phyloP scores from a whole-genome alignment of 35 echinoderm and acorn worm species.

The Apostichopus parvimensis region DNA sequence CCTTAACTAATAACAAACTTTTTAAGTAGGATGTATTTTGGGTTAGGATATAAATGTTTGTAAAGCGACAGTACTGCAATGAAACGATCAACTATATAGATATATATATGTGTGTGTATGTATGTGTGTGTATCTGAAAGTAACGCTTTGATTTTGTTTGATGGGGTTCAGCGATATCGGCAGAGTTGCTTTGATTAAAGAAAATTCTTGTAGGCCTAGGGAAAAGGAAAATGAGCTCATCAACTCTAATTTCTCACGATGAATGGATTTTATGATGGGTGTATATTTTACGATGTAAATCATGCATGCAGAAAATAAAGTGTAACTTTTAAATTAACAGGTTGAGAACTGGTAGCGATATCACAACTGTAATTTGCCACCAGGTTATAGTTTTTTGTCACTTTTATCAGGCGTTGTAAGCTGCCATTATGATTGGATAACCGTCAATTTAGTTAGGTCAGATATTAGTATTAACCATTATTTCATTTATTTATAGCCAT shows the following conservation, averaged over 20 bases:
- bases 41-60: constrained; percentile 44
- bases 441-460: too few relatives aligned
- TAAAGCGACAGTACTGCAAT: constrained; percentile 30
- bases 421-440: too few relatives aligned
- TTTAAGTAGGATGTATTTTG: constrained; percentile 35
- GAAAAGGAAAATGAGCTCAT: neutral
- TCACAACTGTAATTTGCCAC: neutral
- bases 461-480: too few relatives aligned
- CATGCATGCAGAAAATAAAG: neutral
- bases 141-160: neutral
- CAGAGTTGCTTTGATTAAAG: neutral
- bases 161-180: neutral
- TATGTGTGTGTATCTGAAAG: neutral
- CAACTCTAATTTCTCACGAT: neutral
- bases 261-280: neutral
- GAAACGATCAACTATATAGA: neutral
- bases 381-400: too few relatives aligned
- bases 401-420: too few relatives aligned
- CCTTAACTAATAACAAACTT: constrained; percentile 55
- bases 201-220: neutral
- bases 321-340: constrained; percentile 12
- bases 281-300: constrained; percentile 1
- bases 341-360: neutral
- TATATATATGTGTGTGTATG: too few relatives aligned
- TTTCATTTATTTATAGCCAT: too few relatives aligned